Evolutionary conservation across 2,113 vertebrate genomes (phyloP).

Genomic region (Leuciscus idus): DNA sequence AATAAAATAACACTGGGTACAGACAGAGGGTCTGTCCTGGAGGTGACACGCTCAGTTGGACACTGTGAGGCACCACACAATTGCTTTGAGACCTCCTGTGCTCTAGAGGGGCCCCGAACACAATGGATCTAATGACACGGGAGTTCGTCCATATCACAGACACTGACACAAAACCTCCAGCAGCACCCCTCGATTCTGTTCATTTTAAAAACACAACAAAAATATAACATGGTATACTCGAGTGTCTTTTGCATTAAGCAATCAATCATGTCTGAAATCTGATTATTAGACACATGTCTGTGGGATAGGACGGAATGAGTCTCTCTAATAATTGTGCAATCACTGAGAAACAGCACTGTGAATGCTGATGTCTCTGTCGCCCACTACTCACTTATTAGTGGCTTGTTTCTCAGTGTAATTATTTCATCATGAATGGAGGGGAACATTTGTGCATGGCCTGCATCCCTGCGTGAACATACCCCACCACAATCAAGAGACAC

Average conservation of each 20-base stretch:
- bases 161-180: constrained; percentile 6
- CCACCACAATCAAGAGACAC: not conserved
- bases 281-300: not conserved
- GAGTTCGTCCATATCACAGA: constrained; percentile 41
- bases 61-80: constrained; percentile 45
- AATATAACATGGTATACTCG: not conserved
- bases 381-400: constrained; percentile 8
- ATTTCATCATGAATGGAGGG: not conserved
- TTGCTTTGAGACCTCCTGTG: constrained; percentile 59
- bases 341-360: constrained; percentile 2
- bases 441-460: not conserved
- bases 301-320: not conserved
- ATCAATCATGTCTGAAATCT: constrained; percentile 34
- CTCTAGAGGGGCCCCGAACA: constrained; percentile 49
- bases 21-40: not conserved
- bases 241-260: not conserved
- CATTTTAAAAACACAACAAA: constrained; percentile 9
- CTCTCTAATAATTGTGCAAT: constrained; percentile 28
- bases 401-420: constrained; percentile 31
- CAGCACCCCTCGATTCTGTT: not conserved
- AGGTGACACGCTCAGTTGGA: constrained; percentile 20
- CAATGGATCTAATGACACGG: constrained; percentile 44
- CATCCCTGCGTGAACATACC: not conserved
- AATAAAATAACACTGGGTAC: not conserved
- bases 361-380: constrained; percentile 1